These are phyloP conservation scores for Cotesia glomerata DNA, from an alignment of 1,140 invertebrate species.

Conservation along the genomic window DNA sequence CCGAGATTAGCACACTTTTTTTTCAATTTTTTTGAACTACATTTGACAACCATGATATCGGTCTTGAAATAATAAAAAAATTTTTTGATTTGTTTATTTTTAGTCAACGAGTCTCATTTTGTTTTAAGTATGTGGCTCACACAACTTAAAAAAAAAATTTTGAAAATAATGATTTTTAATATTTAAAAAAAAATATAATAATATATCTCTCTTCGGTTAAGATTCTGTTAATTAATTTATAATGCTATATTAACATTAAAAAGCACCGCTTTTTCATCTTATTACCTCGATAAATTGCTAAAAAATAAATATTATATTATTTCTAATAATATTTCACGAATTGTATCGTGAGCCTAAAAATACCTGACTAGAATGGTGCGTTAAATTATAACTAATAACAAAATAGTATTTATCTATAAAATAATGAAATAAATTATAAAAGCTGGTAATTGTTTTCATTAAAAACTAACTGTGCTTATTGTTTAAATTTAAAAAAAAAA, in stretches of 20 bases:
- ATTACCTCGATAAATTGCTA: constrained; percentile 3
- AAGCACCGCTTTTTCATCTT: background rate
- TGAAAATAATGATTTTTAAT: background rate
- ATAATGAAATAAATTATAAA: background rate
- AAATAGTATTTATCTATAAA: background rate
- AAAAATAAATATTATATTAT: background rate
- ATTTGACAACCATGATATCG: no score
- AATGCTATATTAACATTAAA: background rate
- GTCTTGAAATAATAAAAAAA: no score
- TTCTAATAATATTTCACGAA: background rate
- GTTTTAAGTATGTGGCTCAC: no score
- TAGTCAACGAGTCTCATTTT: no score
- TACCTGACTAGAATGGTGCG: background rate
- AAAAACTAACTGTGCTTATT: no score
- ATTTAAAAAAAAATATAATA: background rate
- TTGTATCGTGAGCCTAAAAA: background rate
- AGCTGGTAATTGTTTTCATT: no score
- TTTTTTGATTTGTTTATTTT: no score
- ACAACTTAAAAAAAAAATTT: background rate
- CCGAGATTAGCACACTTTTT: no score
- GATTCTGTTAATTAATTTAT: no score
- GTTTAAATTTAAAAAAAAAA: no score
- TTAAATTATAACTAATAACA: background rate
- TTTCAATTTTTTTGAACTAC: no score
- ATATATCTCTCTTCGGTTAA: no score